phyloP scores from a whole-genome alignment of 2,113 vertebrate species.

The Lasiurus cinereus region DNA sequence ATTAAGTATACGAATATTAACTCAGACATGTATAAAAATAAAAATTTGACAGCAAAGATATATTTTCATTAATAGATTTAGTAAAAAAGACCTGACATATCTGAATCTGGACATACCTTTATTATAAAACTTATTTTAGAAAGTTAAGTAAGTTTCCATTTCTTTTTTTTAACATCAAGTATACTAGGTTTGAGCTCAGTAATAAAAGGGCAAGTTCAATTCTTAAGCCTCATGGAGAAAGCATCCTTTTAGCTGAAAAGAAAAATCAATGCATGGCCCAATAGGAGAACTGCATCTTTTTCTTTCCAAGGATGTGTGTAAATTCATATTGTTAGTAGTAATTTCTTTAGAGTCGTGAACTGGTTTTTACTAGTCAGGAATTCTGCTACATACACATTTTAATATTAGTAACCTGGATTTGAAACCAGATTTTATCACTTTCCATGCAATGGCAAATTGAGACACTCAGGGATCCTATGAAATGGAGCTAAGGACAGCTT shows the following conservation, averaged over 20 bases:
- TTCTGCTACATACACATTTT: not conserved
- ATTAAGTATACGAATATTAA: not conserved
- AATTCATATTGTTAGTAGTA: not conserved
- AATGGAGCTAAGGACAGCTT: not conserved
- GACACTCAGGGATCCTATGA: not conserved
- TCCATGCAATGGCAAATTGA: not conserved
- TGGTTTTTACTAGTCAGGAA: conserved; percentile 1
- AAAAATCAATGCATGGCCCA: not conserved
- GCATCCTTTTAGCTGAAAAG: not conserved
- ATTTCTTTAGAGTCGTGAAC: not conserved
- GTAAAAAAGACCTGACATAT: conserved; percentile 4
- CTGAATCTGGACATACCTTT: not conserved
- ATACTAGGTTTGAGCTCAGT: not conserved
- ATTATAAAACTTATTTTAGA: conserved; percentile 18
- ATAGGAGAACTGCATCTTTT: not conserved
- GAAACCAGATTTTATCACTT: conserved; percentile 26
- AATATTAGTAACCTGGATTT: not conserved
- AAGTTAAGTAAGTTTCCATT: conserved; percentile 18
- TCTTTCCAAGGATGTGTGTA: not conserved
- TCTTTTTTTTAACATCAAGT: not conserved
- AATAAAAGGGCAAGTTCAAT: conserved; percentile 17
- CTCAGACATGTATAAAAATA: not conserved
- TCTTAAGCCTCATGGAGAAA: not conserved
- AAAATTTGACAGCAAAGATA: conserved; percentile 15
- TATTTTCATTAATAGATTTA: conserved; percentile 7